These are phyloP conservation scores for Apodemus speciosus DNA, from an alignment of 2,113 vertebrate species.

Conservation along the genomic window DNA sequence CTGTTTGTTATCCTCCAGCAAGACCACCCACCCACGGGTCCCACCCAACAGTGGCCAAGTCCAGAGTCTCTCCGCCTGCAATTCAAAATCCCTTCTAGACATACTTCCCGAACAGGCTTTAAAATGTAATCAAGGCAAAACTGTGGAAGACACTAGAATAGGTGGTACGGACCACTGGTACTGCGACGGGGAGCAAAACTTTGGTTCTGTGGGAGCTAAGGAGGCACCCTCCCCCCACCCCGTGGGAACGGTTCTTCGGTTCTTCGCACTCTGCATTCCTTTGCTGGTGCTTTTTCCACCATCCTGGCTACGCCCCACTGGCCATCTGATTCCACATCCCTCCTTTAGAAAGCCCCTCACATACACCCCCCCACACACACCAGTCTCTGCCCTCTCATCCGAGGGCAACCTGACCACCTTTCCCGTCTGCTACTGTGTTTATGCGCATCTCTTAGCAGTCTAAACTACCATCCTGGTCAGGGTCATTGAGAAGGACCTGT, in stretches of 20 bases:
- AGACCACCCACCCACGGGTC: not conserved
- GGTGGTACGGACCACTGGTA: no score
- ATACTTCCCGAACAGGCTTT: not conserved
- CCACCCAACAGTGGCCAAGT: not conserved
- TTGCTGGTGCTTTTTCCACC: not conserved
- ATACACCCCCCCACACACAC: no score
- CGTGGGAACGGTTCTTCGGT: not conserved
- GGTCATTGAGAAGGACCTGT: not conserved
- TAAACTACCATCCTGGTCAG: not conserved
- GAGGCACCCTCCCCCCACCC: no score
- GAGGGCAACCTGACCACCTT: accelerated
- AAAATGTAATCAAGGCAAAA: conserved; percentile 26
- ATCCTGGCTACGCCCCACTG: no score
- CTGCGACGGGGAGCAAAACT: not conserved
- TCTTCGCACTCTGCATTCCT: accelerated
- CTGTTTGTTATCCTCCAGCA: not conserved
- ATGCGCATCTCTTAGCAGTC: not conserved
- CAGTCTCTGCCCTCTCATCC: no score
- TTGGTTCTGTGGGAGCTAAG: not conserved
- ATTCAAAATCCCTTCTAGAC: not conserved
- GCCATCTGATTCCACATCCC: not conserved
- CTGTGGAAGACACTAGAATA: not conserved
- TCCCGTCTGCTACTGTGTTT: not conserved
- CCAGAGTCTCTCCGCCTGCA: not conserved
- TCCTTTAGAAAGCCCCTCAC: not conserved